These are phyloP conservation scores for Proisotoma minuta DNA, from an alignment of 2,888 invertebrate species.

Conservation along the genomic window DNA sequence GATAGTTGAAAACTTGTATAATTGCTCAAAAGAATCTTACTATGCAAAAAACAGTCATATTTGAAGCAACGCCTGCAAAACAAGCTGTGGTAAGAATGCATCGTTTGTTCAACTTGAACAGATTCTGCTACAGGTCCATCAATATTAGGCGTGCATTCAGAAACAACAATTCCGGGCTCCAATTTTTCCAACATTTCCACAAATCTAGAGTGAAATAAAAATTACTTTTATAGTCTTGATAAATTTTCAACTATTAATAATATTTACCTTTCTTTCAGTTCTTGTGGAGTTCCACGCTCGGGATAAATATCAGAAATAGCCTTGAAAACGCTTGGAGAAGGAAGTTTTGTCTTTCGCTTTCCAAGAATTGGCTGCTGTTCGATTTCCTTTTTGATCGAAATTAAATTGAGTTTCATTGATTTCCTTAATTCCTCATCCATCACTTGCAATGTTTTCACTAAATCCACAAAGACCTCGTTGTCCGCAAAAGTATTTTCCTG, in stretches of 20 bases:
- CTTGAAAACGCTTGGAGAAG: constrained; percentile 66
- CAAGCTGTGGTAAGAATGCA: constrained; percentile 98
- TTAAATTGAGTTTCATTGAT: neutral
- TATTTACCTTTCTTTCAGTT: constrained; percentile 75
- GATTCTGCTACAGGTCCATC: constrained; percentile 89
- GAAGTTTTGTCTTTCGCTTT: neutral
- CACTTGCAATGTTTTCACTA: constrained; percentile 72
- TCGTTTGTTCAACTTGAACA: constrained; percentile 85
- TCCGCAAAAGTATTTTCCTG: constrained; percentile 62
- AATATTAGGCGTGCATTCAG: constrained; percentile 94
- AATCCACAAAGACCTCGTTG: constrained; percentile 88
- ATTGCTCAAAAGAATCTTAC: constrained; percentile 62
- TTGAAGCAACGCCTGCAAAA: constrained; percentile 96
- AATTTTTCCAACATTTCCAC: constrained; percentile 79
- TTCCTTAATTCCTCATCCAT: neutral
- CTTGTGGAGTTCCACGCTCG: constrained; percentile 82
- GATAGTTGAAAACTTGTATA: neutral
- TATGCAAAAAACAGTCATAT: constrained; percentile 96
- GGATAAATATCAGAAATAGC: constrained; percentile 87
- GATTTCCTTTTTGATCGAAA: neutral
- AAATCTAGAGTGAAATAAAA: constrained; percentile 58
- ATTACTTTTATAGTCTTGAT: neutral
- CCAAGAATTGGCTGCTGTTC: neutral
- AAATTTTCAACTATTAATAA: neutral
- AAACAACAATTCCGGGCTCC: constrained; percentile 63